Evolutionary conservation across 2,888 invertebrate genomes (phyloP), one percentile per base, ranked within the genome.

Genomic region (Enoplolaimus lenunculus): DNA sequence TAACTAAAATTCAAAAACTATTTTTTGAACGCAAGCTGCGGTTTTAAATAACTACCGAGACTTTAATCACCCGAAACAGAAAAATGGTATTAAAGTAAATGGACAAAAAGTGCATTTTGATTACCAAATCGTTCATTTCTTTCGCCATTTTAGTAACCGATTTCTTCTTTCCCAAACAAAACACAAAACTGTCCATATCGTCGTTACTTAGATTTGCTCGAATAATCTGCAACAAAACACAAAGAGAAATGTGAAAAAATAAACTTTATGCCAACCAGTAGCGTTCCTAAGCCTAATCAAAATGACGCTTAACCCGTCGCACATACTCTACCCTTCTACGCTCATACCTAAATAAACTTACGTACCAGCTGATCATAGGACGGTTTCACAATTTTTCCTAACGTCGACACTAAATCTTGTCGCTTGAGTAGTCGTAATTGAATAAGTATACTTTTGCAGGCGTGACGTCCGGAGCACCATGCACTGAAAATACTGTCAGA

Each of bases 401-500:
- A 82, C 16, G 93, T 86, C 69, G 91, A 90, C 1, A 97, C 89
- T 69, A 98, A 83, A 82, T 98, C 97, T 85, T 98, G 98, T 59
- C 98, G 86, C 86, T 93, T 97, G 69, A 95, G 87, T 74, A 97
- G 87, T 81, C 91, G 91, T 69, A 98, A 84, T 78, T 97, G 94
- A 0, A 95, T 90, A 70, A 97, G 84, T 93, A 97, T 93, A 45
- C 95, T 95, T 80, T 95, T 94, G 77, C 94, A 93, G 80, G 93
- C 93, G 21, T 89, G 87, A 57, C 97, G 85, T 0, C 97, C 97
- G 75, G 92, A 91, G 81, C 95, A 95, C 91, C 95, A 97, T 75
- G 97, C 85, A 0, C 89, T 90, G 82, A 92, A 97, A 70, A 90
- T 86, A 78, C 91, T 92, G 82, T 97, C 95, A 62, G 93, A 93